Evolutionary conservation across 2,888 invertebrate genomes (phyloP).

Genomic region (Drosophila diplacantha): DNA sequence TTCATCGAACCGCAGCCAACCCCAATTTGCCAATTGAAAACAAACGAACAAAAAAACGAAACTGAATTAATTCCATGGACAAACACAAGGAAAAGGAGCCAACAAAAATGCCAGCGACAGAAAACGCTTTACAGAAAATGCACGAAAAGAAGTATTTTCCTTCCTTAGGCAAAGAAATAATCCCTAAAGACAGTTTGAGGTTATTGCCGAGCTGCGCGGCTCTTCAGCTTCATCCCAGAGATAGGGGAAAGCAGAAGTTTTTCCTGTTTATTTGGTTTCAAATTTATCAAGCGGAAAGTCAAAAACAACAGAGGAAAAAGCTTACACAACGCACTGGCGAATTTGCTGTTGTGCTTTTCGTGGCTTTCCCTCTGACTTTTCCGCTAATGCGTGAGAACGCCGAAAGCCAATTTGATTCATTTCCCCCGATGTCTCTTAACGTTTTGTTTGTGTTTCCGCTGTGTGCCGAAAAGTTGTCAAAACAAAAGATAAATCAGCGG

Average conservation of each 20-base stretch:
- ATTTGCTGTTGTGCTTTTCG: constrained; percentile 8
- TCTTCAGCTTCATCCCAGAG: constrained; percentile 2
- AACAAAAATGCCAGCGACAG: constrained; percentile 8
- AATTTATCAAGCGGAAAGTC: constrained; percentile 72
- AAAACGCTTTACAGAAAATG: constrained; percentile 26
- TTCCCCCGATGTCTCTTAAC: constrained; percentile 28
- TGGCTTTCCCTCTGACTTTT: constrained; percentile 39
- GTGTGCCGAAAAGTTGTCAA: constrained; percentile 64
- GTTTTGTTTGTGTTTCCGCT: constrained; percentile 37
- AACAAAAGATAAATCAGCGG: constrained; percentile 69
- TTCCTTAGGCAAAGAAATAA: not conserved
- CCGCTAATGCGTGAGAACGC: constrained; percentile 63
- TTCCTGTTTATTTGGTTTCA: constrained; percentile 62
- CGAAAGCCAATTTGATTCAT: constrained; percentile 49
- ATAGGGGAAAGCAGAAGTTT: constrained; percentile 34
- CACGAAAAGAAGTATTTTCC: constrained; percentile 29
- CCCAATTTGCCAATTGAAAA: constrained; percentile 57
- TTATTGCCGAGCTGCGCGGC: constrained; percentile 49
- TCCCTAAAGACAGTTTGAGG: constrained; percentile 58
- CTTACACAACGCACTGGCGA: constrained; percentile 35
- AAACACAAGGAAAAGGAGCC: not conserved
- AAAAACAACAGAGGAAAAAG: constrained; percentile 45
- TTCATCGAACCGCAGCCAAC: constrained; percentile 64
- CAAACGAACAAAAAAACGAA: constrained; percentile 7
- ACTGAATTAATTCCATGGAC: constrained; percentile 17